Evolutionary conservation across 2,888 invertebrate species (phyloP), one percentile per base, ranked within the genome.

Genomic region (Dryadula phaetusa): DNA sequence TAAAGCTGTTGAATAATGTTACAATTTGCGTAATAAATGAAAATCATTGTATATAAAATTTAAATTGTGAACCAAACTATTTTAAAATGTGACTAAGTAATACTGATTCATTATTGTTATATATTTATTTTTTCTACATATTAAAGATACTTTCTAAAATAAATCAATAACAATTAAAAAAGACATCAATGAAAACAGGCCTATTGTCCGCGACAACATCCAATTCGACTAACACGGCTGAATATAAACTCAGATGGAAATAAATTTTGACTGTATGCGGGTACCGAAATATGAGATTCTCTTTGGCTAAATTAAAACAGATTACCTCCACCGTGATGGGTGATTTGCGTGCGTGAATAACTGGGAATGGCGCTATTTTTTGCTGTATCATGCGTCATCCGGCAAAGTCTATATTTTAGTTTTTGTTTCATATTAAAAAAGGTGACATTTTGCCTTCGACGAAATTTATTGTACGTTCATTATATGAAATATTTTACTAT

Each of bases 241-340:
- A 82, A 81, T 85, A 79, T 73, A 76, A 77, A 83, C 82, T 76
- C 76, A 76, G 76, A 75, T 76, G 77, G 77, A 77, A 78, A 81
- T 76, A 76, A 77, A 75, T 75, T 75, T 75, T 75, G 74, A 75
- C 77, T 47, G 71, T 77, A 72, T 46, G 76, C 76, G 69, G 73
- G 75, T 81, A 78, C 74, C 68, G 67, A 76, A 79, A 79, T 76
- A 77, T 75, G 78, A 78, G 77, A 78, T 79, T 79, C 81, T 79
- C 78, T 83, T 82, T 78, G 77, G 76, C 77, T 60, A 83, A 86
- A 88, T 85, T 84, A 82, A 87, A 86, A 84, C 80, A 79, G 79
- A 86, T 86, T 84, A 83, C 79, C 77, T 76, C 74, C 70, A 66
- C 72, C 74, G 72, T 86, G 84, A 90, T 87, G 85, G 77, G 76